A percentile compares a stretch with the other conserved stretches of the same genome.
Conservation (phyloP, 2,797 vertebrate species). For the Mormyrus proboscirostris region DNA sequence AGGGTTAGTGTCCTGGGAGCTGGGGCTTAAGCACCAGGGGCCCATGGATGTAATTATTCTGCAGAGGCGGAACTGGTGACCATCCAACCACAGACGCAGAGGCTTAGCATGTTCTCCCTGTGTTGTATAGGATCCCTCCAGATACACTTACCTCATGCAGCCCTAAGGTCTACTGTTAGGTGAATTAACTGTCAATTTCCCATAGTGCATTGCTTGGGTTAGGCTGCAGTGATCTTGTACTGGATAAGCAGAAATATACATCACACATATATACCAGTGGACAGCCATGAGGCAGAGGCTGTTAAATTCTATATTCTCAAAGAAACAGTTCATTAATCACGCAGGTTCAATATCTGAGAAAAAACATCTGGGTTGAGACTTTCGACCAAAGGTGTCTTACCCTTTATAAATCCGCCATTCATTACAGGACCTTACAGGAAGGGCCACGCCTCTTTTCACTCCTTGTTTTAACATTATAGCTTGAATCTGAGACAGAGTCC, state of each 20-base stretch:
- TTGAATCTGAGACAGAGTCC: conserved; percentile 57
- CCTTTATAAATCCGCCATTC: conserved; percentile 57
- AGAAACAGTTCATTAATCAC: conserved; percentile 46
- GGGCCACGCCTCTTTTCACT: conserved; percentile 29
- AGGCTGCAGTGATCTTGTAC: neutral
- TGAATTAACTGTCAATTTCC: neutral
- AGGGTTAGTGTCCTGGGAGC: neutral
- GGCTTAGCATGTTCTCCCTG: neutral
- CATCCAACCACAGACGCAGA: neutral
- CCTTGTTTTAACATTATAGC: conserved; percentile 49
- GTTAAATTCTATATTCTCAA: conserved; percentile 19
- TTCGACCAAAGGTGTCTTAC: conserved; percentile 47
- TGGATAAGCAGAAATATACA: neutral
- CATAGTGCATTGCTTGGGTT: neutral
- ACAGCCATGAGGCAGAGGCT: conserved; percentile 9
- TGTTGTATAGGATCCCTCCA: neutral
- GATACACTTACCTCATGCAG: neutral
- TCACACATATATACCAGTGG: neutral
- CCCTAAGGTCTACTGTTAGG: neutral
- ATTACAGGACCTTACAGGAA: conserved; percentile 38
- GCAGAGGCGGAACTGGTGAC: neutral
- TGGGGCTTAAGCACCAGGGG: neutral
- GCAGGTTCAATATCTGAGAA: conserved; percentile 33
- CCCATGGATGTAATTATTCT: neutral
- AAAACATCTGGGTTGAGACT: conserved; percentile 43